A percentile compares a stretch with the other conserved stretches of the same genome.
Conservation (phyloP, 2,797 vertebrate species). For the Hyperoplus lanceolatus region DNA sequence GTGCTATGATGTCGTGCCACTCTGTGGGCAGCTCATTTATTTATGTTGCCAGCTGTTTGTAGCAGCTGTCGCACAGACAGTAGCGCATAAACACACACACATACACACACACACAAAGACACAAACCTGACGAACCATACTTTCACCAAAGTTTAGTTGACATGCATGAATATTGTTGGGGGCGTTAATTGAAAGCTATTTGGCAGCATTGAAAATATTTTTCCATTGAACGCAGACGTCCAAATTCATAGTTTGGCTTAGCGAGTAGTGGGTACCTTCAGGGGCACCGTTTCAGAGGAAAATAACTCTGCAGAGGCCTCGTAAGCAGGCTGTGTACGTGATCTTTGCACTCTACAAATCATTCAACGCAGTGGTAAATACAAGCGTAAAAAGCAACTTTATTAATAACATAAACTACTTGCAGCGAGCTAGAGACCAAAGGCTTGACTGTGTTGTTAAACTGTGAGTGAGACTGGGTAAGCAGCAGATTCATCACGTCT, state of each 20-base stretch:
- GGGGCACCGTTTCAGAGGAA: not conserved
- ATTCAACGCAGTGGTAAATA: conserved; percentile 28
- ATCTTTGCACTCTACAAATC: conserved; percentile 46
- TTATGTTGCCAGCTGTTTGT: conserved; percentile 54
- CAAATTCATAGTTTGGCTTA: conserved; percentile 5
- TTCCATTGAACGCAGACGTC: conserved; percentile 17
- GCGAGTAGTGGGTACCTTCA: not conserved
- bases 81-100: conserved; percentile 15
- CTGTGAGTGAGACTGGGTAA: conserved; percentile 2
- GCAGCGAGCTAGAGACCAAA: not conserved
- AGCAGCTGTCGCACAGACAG: conserved; percentile 40
- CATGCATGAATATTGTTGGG: conserved; percentile 6
- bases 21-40: conserved; percentile 18
- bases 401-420: conserved; percentile 9
- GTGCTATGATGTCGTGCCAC: conserved; percentile 46
- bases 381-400: not conserved
- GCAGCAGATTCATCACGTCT: not conserved
- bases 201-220: conserved; percentile 35
- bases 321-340: conserved; percentile 31
- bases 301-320: conserved; percentile 22
- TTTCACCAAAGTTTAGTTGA: not conserved
- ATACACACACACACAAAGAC: conserved; percentile 9
- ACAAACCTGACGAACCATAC: not conserved
- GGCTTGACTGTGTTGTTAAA: not conserved
- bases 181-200: not conserved